Base-by-base conservation (phyloP, 2,888 invertebrate genomes). In the Cyaniris semiargus region DNA sequence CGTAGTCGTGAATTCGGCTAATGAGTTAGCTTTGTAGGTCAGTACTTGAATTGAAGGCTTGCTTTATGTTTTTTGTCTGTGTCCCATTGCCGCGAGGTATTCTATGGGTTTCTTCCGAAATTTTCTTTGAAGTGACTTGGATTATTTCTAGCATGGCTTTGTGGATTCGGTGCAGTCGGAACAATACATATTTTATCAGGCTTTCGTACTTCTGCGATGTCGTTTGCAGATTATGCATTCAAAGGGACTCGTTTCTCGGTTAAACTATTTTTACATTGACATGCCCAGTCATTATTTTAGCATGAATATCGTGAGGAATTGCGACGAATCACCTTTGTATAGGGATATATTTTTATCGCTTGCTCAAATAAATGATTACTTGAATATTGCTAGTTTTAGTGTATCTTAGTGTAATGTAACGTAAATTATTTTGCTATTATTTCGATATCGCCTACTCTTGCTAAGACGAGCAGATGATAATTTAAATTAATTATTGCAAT, bases 11-110 rank as follows among this genome's bases (percentile, higher is more conserved):
- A 90, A 88, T 87, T 88, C 89, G 86, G 89, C 86, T 92, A 90
- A 88, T 91, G 91, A 92, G 85, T 31, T 89, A 88, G 87, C 87
- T 90, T 90, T 88, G 89, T 93, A 93, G 93, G 93, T 93, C 89
- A 94, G 93, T 93, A 92, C 81, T 84, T 86, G 86, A 86, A 87
- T 84, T 86, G 86, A 86, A 87, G 89, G 86, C 88, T 88, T 84
- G 85, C 85, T 88, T 88, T 86, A 86, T 86, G 86, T 81, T 83
- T 84, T 84, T 83, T 84, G 83, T 83, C 80, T 82, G 79, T 81
- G 81, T 81, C 82, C 81, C 82, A 82, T 83, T 83, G 31, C 76
- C 75, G 44, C 23, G 56, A 58, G 44, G 66, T 53, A 74, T 53
- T 78, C 72, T 80, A 80, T 81, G 78, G 80, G 78, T 77, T 78